Conservation (phyloP, 2,888 invertebrate species). For the Lymantria dispar region DNA sequence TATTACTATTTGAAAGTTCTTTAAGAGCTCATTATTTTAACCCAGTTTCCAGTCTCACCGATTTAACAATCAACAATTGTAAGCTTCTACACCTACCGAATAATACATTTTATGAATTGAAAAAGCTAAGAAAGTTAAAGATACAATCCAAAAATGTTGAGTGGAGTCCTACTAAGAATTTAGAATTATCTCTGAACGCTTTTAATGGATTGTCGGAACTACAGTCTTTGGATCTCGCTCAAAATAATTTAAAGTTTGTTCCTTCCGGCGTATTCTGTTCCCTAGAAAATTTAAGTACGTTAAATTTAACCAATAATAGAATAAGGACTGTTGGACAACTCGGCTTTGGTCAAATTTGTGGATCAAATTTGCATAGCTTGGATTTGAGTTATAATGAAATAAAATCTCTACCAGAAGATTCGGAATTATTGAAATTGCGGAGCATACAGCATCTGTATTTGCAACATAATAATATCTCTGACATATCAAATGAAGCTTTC, state of each 20-base stretch:
- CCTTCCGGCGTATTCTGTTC: slow-evolving; percentile 91
- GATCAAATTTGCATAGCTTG: slow-evolving; percentile 87
- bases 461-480: slow-evolving; percentile 91
- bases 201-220: slow-evolving; percentile 91
- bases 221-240: slow-evolving; percentile 89
- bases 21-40: slow-evolving; percentile 87
- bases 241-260: slow-evolving; percentile 91
- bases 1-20: slow-evolving; percentile 90
- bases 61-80: slow-evolving; percentile 89
- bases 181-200: slow-evolving; percentile 88
- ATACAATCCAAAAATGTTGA: slow-evolving; percentile 91
- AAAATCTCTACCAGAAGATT: slow-evolving; percentile 86
- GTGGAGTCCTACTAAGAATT: slow-evolving; percentile 88
- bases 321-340: slow-evolving; percentile 89
- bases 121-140: slow-evolving; percentile 89
- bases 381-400: slow-evolving; percentile 93
- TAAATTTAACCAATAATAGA: slow-evolving; percentile 93
- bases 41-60: slow-evolving; percentile 87
- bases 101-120: slow-evolving; percentile 90
- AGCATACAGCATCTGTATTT: slow-evolving; percentile 90
- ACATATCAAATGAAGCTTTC: slow-evolving; percentile 90
- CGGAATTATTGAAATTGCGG: slow-evolving; percentile 88
- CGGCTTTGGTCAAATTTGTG: slow-evolving; percentile 86
- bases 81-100: slow-evolving; percentile 90
- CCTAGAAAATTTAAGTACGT: slow-evolving; percentile 88